Evolutionary conservation across 2,113 vertebrate species (phyloP), one percentile per base, ranked within the genome.

Genomic region (Gobiocypris rarus): DNA sequence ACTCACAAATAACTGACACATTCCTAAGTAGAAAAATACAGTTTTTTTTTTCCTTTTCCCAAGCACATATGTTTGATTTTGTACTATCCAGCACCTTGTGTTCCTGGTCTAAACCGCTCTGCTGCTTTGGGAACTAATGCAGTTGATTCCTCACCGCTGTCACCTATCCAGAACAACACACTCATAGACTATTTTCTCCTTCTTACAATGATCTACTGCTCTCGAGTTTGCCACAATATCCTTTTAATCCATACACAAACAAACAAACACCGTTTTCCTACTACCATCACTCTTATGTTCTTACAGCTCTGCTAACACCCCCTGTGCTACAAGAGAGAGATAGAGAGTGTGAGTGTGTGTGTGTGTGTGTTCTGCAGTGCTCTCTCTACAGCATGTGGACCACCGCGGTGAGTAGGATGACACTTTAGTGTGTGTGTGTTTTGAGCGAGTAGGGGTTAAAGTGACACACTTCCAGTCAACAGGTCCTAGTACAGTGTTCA

Each of bases 351-450:
- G 26, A 26, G 71, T 22, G 50, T 24, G 75, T 79, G 50, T 19
- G 83, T 78, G 9, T 38, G 34, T 24, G 69, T 71, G n/a, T 69
- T 69, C 65, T 69, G 65, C 17, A 69, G 65, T 22, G 31, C 65
- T 86, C 87, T 80, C 78, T 83, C 70, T 52, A 87, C 84, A 71
- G 48, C 89, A 84, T 34, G 54, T 41, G 86, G 91, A 90, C 91
- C 89, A 88, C 89, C 83, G 7, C 26, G 79, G 88, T 87, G 86
- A 87, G 78, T 45, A 73, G 80, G 22, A 81, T 81, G 74, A 86
- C 67, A 85, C 87, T 54, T 87, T 85, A 75, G 67, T 81, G 78
- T 70, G 85, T 41, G 43, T 22, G 17, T 58, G 83, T 75, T 75
- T 56, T 38, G 54, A 69, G 81, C 52, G 74, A 52, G 48, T 58